Base-by-base conservation (phyloP, 2,113 vertebrate genomes). In the Cepphus grylle region DNA sequence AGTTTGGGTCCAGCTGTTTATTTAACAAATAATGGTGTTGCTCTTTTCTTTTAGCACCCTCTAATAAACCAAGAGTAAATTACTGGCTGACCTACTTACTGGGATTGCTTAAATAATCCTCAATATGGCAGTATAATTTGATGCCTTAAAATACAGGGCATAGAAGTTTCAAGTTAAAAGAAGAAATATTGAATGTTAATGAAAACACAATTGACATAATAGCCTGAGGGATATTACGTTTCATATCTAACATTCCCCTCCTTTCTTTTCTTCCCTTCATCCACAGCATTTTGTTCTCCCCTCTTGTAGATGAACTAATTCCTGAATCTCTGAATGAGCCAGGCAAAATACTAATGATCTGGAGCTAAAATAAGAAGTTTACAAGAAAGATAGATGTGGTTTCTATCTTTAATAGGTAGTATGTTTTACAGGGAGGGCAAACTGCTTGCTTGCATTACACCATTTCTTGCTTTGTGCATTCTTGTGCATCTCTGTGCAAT, bases 61-160 rank as follows among this genome's bases (percentile, higher is more conserved):
- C 79, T 97, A 88, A 97, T 96, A 96, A 94, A 94, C 78, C 30
- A 78, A 29, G 86, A 86, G 88, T 90, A 96, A 96, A 96, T 94
- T 93, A 92, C 90, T 56, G 84, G 55, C 93, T 97, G 96, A 96
- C 97, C 96, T 97, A 97, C 93, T 97, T 97, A 84, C 79, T 82
- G 77, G 76, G 76, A 92, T 96, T 96, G 95, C 95, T 95, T 94
- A 95, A 97, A 96, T 96, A 96, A 95, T 96, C 96, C 95, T 95
- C 95, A 93, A 47, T 76, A 83, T 94, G 95, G 87, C 94, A 91
- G 76, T 71, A 93, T 87, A 95, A 94, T 95, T 95, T 94, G 88
- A 78, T 97, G 90, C 84, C 86, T 96, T 94, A 94, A 92, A 95
- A 94, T 85, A 90, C 69, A 90, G 53, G 72, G 61, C 81, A 92